Evolutionary conservation across 2,888 invertebrate genomes (phyloP).

Genomic region (Busseola fusca): DNA sequence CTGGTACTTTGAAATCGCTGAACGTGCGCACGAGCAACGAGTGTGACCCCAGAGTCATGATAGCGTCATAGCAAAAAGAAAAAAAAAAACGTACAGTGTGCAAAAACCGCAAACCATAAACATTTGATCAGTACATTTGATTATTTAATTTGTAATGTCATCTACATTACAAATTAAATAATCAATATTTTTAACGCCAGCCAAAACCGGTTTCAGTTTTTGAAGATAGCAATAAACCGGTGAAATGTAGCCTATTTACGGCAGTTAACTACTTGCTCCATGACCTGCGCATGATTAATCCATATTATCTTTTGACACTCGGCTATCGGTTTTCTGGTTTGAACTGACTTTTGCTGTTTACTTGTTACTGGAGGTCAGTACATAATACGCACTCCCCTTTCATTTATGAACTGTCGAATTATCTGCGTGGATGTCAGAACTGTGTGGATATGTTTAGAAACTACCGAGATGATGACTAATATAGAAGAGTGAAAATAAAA

Average conservation of each 20-base stretch:
- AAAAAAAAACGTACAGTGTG: conserved; percentile 24
- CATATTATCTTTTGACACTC: conserved; percentile 7
- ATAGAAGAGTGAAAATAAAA: neutral
- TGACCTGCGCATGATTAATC: conserved; percentile 45
- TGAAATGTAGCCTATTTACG: conserved; percentile 27
- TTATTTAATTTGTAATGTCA: no score
- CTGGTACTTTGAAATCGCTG: neutral
- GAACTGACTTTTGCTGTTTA: conserved; percentile 24
- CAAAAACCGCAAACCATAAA: conserved; percentile 37
- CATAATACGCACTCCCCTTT: neutral
- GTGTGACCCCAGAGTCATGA: conserved; percentile 2
- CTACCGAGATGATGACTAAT: neutral
- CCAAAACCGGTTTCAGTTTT: conserved; percentile 38
- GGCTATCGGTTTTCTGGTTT: conserved; percentile 35
- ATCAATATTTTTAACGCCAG: conserved; percentile 23
- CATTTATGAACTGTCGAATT: neutral
- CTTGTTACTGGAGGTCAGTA: neutral
- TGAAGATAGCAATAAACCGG: conserved; percentile 28
- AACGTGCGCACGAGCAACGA: neutral
- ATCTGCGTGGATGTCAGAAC: neutral
- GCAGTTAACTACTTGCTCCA: conserved; percentile 3
- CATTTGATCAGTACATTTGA: conserved; percentile 1
- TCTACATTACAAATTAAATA: conserved; percentile 24
- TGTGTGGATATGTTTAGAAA: neutral
- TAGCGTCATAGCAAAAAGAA: neutral